Percentiles rank a stretch among this genome's conserved stretches.
phyloP scores from a whole-genome alignment of 2,113 vertebrate species.

The Mesocricetus auratus region DNA sequence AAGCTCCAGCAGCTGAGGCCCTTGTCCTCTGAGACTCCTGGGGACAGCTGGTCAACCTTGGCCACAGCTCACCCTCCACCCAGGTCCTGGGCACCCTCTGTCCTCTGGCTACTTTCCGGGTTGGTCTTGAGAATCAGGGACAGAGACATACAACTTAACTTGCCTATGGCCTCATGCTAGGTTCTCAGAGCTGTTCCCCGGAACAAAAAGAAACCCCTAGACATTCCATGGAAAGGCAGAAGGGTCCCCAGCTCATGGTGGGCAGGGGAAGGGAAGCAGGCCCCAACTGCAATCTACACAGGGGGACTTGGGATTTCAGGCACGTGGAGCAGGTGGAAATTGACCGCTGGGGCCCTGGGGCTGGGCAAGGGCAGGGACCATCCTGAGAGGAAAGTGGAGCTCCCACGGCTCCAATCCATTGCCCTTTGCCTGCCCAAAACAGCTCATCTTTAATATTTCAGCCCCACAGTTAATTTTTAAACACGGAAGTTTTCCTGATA shows the following conservation, averaged over 20 bases:
- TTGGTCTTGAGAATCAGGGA: background rate
- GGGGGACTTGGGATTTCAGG: background rate
- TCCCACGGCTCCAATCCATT: slow-evolving; percentile 51
- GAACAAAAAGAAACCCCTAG: background rate
- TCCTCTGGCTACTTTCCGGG: background rate
- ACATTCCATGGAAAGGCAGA: background rate
- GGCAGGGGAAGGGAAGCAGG: background rate
- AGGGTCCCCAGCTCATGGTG: background rate
- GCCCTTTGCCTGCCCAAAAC: slow-evolving; percentile 66
- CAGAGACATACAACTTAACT: background rate
- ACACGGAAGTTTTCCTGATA: slow-evolving; percentile 82
- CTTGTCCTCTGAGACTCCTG: background rate
- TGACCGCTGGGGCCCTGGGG: background rate
- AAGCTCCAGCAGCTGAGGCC: background rate
- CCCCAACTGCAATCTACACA: background rate
- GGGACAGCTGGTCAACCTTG: background rate
- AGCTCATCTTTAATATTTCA: slow-evolving; percentile 83
- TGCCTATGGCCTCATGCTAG: background rate
- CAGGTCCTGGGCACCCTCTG: background rate
- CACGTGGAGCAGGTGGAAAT: background rate
- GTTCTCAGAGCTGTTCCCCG: background rate
- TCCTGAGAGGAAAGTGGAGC: background rate
- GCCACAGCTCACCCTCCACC: background rate
- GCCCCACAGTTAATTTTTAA: slow-evolving; percentile 82
- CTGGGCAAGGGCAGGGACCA: background rate